Conservation (phyloP, 2,797 vertebrate species). For the Pachyuromys duprasi region DNA sequence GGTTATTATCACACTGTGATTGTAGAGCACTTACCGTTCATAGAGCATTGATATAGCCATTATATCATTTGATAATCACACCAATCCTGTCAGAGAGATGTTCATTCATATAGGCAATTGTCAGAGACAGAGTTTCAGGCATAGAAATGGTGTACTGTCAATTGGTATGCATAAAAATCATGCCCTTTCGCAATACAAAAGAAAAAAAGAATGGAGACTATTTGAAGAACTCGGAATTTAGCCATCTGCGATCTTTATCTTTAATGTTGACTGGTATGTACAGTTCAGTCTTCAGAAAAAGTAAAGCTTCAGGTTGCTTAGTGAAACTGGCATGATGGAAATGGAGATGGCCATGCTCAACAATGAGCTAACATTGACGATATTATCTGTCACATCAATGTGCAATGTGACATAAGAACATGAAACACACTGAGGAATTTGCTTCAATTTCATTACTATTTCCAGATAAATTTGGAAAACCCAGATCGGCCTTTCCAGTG, state of each 20-base stretch:
- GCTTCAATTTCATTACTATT: conserved; percentile 29
- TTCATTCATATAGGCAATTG: conserved; percentile 44
- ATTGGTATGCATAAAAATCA: conserved; percentile 26
- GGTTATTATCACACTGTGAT: not conserved
- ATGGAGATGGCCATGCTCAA: conserved; percentile 16
- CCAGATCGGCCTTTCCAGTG: conserved; percentile 39
- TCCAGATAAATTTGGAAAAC: conserved; percentile 31
- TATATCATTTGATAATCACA: conserved; percentile 11
- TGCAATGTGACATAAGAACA: not conserved
- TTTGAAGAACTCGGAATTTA: conserved; percentile 47
- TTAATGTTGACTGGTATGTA: conserved; percentile 36
- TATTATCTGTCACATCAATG: not conserved
- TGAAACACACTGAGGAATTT: not conserved
- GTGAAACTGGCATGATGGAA: not conserved
- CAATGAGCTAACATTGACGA: conserved; percentile 7
- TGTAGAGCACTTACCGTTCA: conserved; percentile 1
- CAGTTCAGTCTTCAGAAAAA: conserved; percentile 27
- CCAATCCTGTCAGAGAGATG: not conserved
- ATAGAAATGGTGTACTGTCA: conserved; percentile 26
- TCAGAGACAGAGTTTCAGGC: conserved; percentile 51
- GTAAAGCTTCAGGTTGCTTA: not conserved
- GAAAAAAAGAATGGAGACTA: not conserved
- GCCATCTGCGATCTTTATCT: not conserved
- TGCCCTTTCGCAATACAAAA: conserved; percentile 34
- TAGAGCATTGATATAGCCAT: conserved; percentile 12